Evolutionary conservation across 2,113 vertebrate genomes (phyloP).

Genomic region (Malurus elegans): DNA sequence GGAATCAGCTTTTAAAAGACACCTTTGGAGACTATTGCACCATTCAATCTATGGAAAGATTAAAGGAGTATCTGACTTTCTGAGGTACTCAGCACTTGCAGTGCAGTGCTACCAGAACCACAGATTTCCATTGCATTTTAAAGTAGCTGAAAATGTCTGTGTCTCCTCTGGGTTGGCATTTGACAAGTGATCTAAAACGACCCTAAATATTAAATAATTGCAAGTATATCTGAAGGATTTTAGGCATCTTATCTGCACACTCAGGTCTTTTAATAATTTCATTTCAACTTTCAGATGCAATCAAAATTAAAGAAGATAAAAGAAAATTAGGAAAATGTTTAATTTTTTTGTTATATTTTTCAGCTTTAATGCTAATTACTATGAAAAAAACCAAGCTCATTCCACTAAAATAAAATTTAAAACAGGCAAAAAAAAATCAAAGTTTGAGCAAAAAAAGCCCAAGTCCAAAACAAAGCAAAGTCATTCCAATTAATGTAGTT

Average conservation of each 20-base stretch:
- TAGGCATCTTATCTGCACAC: background rate
- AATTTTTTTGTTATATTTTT: background rate
- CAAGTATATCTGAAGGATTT: background rate
- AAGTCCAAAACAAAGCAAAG: background rate
- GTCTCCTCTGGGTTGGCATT: background rate
- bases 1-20: background rate
- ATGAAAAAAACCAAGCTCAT: background rate
- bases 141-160: background rate
- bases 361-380: conserved; percentile 14
- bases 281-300: background rate
- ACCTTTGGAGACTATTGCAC: background rate
- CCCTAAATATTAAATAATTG: background rate
- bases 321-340: background rate
- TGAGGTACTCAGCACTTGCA: background rate
- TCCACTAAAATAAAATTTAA: background rate
- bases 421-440: background rate
- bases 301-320: background rate
- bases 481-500: conserved; percentile 49
- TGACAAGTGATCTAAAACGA: background rate
- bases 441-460: background rate
- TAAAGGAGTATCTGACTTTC: background rate
- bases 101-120: background rate
- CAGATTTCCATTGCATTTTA: background rate
- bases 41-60: background rate
- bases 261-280: background rate